Evolutionary conservation across 2,888 invertebrate genomes (phyloP).

Genomic region (Gonocerus acuteangulatus): DNA sequence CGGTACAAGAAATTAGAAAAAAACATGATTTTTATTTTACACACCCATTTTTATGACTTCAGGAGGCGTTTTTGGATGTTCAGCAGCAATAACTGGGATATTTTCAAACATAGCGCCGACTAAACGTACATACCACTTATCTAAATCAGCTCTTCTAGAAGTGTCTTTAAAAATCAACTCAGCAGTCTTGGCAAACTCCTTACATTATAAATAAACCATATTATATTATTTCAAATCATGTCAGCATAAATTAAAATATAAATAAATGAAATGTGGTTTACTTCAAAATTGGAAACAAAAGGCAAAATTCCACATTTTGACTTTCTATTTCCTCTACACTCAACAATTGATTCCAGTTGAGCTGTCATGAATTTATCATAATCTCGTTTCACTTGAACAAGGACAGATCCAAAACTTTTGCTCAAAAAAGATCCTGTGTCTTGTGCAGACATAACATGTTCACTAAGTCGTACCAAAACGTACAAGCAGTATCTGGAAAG

Average conservation of each 20-base stretch:
- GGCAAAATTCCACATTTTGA: constrained; percentile 82
- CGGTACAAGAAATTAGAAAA: not conserved
- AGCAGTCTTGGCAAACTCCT: constrained; percentile 74
- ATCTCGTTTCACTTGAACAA: constrained; percentile 80
- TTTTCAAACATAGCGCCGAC: constrained; percentile 78
- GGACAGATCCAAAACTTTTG: constrained; percentile 75
- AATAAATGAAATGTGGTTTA: too few relatives aligned
- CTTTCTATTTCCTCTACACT: constrained; percentile 63
- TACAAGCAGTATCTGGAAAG: constrained; percentile 80
- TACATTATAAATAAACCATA: too few relatives aligned
- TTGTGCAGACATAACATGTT: constrained; percentile 86
- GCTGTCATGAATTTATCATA: constrained; percentile 87
- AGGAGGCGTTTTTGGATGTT: constrained; percentile 85
- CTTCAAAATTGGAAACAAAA: constrained; percentile 83
- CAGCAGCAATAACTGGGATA: constrained; percentile 66
- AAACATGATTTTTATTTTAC: constrained; percentile 4
- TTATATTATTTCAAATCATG: too few relatives aligned
- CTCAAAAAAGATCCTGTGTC: constrained; percentile 79
- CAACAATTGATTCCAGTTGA: constrained; percentile 71
- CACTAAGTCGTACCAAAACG: constrained; percentile 80
- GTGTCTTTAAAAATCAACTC: constrained; percentile 82
- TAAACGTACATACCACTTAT: constrained; percentile 80
- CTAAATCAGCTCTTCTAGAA: constrained; percentile 79
- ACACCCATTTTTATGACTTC: constrained; percentile 84
- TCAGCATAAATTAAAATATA: too few relatives aligned